phyloP scores from a whole-genome alignment of 1,140 invertebrate species.

The Capitella teleta region DNA sequence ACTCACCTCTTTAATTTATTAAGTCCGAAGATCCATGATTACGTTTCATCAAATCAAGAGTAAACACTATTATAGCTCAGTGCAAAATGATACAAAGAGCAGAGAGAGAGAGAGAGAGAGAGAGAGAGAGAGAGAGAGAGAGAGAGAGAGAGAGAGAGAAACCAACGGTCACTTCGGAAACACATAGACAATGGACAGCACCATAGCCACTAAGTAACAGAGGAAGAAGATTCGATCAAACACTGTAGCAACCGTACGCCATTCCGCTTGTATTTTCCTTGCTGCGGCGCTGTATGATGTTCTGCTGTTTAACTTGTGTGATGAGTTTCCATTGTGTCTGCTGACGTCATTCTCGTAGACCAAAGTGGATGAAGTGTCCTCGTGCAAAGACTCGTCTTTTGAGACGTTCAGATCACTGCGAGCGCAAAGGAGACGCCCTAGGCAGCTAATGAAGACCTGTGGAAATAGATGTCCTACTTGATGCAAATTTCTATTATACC shows the following conservation, averaged over 20 bases:
- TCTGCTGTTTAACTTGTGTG: not conserved
- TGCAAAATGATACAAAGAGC: no score
- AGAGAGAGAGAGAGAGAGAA: no score
- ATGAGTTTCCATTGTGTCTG: not conserved
- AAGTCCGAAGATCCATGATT: no score
- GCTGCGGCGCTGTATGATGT: not conserved
- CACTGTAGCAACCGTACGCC: conserved; percentile 36
- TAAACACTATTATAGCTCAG: no score
- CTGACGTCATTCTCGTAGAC: no score
- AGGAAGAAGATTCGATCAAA: conserved; percentile 39
- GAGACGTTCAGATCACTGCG: not conserved
- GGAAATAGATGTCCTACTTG: no score
- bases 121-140: no score
- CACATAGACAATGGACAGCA: conserved; percentile 22
- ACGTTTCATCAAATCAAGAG: no score
- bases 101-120: no score
- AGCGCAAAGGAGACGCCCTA: not conserved
- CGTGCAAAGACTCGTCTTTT: not conserved
- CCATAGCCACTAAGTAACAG: conserved; percentile 29
- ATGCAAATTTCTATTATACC: no score
- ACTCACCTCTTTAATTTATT: no score
- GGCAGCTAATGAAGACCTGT: not conserved
- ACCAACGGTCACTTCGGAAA: conserved; percentile 7
- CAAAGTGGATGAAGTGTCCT: not conserved
- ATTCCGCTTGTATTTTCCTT: conserved; percentile 19